These are phyloP conservation scores for Machimus atricapillus DNA, from an alignment of 2,888 invertebrate species.

Conservation along the genomic window DNA sequence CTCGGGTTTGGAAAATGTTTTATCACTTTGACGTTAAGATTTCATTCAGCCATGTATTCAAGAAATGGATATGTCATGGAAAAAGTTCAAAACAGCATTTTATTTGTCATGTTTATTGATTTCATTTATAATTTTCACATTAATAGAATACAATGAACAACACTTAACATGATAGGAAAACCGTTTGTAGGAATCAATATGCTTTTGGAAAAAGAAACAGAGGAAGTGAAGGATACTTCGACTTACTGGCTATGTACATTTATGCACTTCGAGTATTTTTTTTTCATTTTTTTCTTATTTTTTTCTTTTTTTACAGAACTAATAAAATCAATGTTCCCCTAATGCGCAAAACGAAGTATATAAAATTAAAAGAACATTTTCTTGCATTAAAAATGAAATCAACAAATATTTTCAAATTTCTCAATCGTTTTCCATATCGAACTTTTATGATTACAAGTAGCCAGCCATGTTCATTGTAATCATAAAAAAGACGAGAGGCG, in stretches of 20 bases:
- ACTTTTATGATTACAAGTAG: constrained; percentile 28
- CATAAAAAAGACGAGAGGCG: constrained; percentile 16
- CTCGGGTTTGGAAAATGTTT: too few relatives aligned
- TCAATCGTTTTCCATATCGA: neutral
- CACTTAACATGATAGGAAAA: constrained; percentile 13
- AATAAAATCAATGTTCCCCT: neutral
- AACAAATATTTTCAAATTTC: constrained; percentile 26
- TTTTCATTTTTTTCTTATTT: neutral
- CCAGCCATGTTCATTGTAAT: neutral
- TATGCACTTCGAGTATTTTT: neutral
- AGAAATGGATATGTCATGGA: too few relatives aligned
- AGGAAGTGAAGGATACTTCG: neutral
- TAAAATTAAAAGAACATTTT: neutral
- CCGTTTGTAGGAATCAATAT: constrained; percentile 10
- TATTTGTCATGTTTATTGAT: constrained; percentile 34
- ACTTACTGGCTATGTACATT: constrained; percentile 1
- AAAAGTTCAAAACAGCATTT: neutral
- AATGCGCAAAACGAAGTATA: neutral
- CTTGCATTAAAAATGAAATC: constrained; percentile 35
- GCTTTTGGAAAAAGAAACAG: constrained; percentile 1
- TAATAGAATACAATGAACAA: constrained; percentile 31
- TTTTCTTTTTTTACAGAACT: neutral
- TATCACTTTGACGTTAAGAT: too few relatives aligned
- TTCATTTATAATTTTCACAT: constrained; percentile 38
- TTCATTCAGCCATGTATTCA: too few relatives aligned